Conservation (phyloP, 2,888 invertebrate species). For the Macropis europaea region DNA sequence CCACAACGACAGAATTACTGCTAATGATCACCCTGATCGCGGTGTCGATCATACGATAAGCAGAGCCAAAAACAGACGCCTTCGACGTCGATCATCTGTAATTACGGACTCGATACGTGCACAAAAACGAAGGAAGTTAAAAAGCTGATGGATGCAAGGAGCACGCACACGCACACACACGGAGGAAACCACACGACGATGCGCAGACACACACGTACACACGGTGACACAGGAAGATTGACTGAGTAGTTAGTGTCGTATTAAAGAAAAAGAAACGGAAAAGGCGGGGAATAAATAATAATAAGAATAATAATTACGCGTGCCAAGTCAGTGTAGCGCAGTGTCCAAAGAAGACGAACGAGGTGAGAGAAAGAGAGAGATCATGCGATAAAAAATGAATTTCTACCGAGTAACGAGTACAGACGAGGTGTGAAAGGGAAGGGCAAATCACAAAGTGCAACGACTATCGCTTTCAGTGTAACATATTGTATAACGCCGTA, state of each 20-base stretch:
- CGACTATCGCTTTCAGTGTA: constrained; percentile 77
- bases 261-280: constrained; percentile 54
- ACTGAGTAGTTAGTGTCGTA: constrained; percentile 73
- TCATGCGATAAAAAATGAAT: constrained; percentile 19
- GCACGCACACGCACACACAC: constrained; percentile 4
- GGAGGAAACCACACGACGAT: no score
- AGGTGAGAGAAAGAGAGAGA: constrained; percentile 3
- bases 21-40: constrained; percentile 62
- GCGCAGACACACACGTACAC: constrained; percentile 12
- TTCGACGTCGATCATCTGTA: constrained; percentile 34
- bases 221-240: constrained; percentile 67
- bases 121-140: constrained; percentile 33
- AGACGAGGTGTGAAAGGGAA: constrained; percentile 16
- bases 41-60: constrained; percentile 73
- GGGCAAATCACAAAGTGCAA: constrained; percentile 69
- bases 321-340: constrained; percentile 67
- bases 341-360: constrained; percentile 31
- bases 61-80: constrained; percentile 16
- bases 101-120: constrained; percentile 44
- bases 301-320: constrained; percentile 60
- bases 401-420: constrained; percentile 29
- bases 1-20: constrained; percentile 60
- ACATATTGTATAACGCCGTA: constrained; percentile 71
- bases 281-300: constrained; percentile 18
- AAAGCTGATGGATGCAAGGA: constrained; percentile 5